Evolutionary conservation across 2,888 invertebrate species (phyloP), one percentile per base, ranked within the genome.

Genomic region (Meghimatium bilineatum): DNA sequence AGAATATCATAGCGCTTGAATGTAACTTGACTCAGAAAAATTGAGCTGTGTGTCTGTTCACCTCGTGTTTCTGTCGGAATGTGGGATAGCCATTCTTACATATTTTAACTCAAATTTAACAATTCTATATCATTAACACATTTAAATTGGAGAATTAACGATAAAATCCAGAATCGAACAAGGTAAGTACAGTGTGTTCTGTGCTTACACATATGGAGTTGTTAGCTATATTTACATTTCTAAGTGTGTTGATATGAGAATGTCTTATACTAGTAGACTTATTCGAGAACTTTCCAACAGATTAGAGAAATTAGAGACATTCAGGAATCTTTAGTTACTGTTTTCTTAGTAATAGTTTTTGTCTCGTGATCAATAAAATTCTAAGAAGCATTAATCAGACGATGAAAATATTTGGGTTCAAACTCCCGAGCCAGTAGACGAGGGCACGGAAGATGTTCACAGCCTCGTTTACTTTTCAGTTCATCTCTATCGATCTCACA

Each of bases 401-500:
- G 8, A 26, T 5, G n/a, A 63, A 26, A 63, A 63, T 63, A 63
- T 63, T 63, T 26, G 60, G 1, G 60, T 5, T n/a, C n/a, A 23
- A 63, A n/a, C 14, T n/a, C 60, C 60, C n/a, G n/a, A n/a, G n/a
- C 60, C n/a, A 63, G n/a, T n/a, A 63, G n/a, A 63, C 60, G n/a
- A 26, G 60, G 14, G 60, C 60, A 63, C 60, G n/a, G n/a, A 63
- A 63, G 26, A n/a, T n/a, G 60, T n/a, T n/a, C 60, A 63, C 60
- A 63, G n/a, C n/a, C 60, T 63, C 60, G 60, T 63, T 26, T 63
- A n/a, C n/a, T 63, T 63, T n/a, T 63, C 60, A 63, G n/a, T n/a
- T 63, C 60, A n/a, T 63, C 60, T 63, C 60, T 63, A 63, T 63
- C 60, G 60, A 63, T 63, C n/a, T 12, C 60, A 63, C 60, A 63